phyloP scores from a whole-genome alignment of 2,797 vertebrate genomes.

The Ceryle rudis region DNA sequence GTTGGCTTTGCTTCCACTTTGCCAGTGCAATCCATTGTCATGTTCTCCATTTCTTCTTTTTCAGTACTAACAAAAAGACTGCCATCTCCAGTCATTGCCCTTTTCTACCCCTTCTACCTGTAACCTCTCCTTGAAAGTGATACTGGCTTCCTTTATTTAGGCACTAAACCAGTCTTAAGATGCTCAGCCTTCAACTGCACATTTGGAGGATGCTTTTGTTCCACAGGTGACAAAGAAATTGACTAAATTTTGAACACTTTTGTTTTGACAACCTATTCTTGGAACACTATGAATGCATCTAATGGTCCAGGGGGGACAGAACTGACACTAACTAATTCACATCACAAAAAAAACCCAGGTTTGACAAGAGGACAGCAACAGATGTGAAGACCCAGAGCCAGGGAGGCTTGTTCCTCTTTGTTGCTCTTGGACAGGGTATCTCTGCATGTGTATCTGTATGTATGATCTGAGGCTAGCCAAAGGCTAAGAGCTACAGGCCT shows the following conservation, averaged over 20 bases:
- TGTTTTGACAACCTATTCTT: neutral
- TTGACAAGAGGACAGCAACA: constrained; percentile 18
- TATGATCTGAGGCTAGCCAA: constrained; percentile 18
- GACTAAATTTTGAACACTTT: neutral
- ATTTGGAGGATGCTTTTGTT: neutral
- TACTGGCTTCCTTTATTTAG: neutral
- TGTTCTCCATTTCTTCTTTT: neutral
- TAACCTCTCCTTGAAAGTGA: neutral
- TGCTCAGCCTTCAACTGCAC: neutral
- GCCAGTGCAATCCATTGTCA: neutral
- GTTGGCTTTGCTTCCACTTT: neutral
- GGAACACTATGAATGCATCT: neutral
- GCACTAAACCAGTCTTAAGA: neutral
- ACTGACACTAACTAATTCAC: neutral
- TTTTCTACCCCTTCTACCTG: neutral
- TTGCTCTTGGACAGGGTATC: constrained; percentile 4
- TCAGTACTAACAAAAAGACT: neutral
- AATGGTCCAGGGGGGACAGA: neutral
- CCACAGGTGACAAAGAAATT: neutral
- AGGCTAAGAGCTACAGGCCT: neutral
- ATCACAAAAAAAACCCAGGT: neutral
- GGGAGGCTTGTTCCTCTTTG: neutral
- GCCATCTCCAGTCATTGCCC: neutral
- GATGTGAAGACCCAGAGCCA: neutral
- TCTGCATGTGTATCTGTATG: neutral